These are phyloP conservation scores for Eretmochelys imbricata DNA, from an alignment of 2,113 vertebrate species.

Conservation along the genomic window DNA sequence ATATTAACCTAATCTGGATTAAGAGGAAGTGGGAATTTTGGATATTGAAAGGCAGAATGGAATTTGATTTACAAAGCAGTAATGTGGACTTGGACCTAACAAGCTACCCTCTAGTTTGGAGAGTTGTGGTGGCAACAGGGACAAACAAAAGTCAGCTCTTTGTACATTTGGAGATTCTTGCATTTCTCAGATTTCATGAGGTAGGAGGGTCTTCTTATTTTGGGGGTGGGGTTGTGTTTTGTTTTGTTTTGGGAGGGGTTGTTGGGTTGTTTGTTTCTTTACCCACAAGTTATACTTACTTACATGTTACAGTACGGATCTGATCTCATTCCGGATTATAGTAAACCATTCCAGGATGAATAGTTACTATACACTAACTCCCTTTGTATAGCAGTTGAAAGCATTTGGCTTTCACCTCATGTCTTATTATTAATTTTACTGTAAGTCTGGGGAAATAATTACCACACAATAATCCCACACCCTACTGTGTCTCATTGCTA, in stretches of 20 bases:
- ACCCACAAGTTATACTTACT: not conserved
- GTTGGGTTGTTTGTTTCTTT: not conserved
- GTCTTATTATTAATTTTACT: conserved; percentile 25
- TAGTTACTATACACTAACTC: conserved; percentile 4
- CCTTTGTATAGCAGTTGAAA: not conserved
- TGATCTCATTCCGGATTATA: not conserved
- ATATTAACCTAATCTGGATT: not conserved
- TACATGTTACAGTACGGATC: not conserved
- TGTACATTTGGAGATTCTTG: not conserved
- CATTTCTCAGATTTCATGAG: not conserved
- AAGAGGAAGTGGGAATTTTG: not conserved
- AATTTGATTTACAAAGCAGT: not conserved
- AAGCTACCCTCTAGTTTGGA: not conserved
- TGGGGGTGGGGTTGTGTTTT: too few relatives aligned
- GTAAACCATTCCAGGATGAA: conserved; percentile 1
- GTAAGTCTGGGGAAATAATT: not conserved
- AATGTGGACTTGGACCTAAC: not conserved
- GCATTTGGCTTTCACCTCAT: not conserved
- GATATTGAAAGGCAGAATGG: not conserved
- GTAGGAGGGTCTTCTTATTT: not conserved
- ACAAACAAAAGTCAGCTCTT: not conserved
- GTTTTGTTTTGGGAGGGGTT: not conserved
- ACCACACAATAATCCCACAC: not conserved
- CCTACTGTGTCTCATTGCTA: not conserved
- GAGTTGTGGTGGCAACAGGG: not conserved